A percentile compares a stretch with the other conserved stretches of the same genome.
Conservation (phyloP, 2,797 vertebrate species). For the Rhinichthys osculus region DNA sequence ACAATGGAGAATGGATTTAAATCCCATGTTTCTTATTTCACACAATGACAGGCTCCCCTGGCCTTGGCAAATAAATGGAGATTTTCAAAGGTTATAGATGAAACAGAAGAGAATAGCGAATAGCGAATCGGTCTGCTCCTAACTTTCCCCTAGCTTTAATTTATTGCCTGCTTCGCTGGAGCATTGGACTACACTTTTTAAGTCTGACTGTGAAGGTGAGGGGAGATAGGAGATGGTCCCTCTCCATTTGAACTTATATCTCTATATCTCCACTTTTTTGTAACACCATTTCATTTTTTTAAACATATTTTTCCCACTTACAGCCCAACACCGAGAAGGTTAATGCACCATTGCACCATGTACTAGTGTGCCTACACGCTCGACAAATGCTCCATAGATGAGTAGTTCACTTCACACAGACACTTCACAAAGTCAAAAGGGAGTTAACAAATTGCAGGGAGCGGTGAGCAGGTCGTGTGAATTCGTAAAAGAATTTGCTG, state of each 20-base stretch:
- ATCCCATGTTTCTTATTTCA: conserved; percentile 68
- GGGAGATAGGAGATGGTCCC: conserved; percentile 25
- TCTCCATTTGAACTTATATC: conserved; percentile 30
- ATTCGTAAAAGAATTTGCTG: conserved; percentile 20
- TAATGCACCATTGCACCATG: conserved; percentile 45
- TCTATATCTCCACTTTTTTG: conserved; percentile 23
- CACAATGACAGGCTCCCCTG: conserved; percentile 47
- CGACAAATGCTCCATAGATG: conserved; percentile 26
- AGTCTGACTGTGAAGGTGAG: conserved; percentile 47
- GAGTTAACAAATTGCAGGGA: conserved; percentile 35
- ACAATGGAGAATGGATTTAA: conserved; percentile 68
- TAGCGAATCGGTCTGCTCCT: conserved; percentile 11
- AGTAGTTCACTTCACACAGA: conserved; percentile 27
- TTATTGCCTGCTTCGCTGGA: conserved; percentile 37
- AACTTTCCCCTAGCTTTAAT: conserved; percentile 32
- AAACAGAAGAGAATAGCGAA: conserved; percentile 22
- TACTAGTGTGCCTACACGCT: conserved; percentile 15
- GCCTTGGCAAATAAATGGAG: conserved; percentile 46
- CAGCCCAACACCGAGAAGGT: conserved; percentile 18
- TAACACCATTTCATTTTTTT: neutral
- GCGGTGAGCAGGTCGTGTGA: conserved; percentile 5
- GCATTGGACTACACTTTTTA: conserved; percentile 36
- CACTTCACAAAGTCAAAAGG: conserved; percentile 52
- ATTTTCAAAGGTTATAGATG: conserved; percentile 44
- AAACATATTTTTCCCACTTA: conserved; percentile 18